Evolutionary conservation across 2,888 invertebrate genomes (phyloP).

Genomic region (Neria commutata): DNA sequence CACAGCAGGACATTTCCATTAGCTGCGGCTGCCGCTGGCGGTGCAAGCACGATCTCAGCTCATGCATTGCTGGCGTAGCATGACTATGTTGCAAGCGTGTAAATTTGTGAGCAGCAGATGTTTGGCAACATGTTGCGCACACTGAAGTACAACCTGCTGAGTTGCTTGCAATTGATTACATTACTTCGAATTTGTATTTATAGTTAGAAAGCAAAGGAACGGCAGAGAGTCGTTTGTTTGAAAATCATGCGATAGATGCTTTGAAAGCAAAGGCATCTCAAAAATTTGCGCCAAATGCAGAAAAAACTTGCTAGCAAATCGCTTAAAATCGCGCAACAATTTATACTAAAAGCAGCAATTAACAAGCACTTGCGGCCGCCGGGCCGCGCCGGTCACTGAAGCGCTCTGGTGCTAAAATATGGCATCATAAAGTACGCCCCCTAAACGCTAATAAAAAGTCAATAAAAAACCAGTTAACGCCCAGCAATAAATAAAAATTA

Average conservation of each 20-base stretch:
- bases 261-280: too few relatives aligned
- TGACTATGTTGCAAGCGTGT: neutral
- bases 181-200: too few relatives aligned
- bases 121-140: slow-evolving; percentile 1
- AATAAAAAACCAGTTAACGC: slow-evolving; percentile 9
- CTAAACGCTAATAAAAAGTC: neutral
- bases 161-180: too few relatives aligned
- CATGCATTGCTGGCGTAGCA: neutral
- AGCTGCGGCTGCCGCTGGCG: neutral
- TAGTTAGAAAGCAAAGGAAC: too few relatives aligned
- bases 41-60: neutral
- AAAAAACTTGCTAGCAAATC: too few relatives aligned
- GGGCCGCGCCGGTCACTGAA: too few relatives aligned
- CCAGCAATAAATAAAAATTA: slow-evolving; percentile 22
- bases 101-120: neutral
- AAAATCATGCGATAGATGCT: too few relatives aligned
- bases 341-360: neutral
- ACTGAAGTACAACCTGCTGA: neutral
- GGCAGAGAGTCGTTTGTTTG: too few relatives aligned
- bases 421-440: neutral
- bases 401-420: too few relatives aligned
- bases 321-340: neutral
- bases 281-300: too few relatives aligned
- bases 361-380: too few relatives aligned
- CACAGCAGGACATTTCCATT: neutral